A percentile compares a stretch with the other conserved stretches of the same genome.
These are phyloP conservation scores for Acanthosepion pharaonis DNA, from an alignment of 2,888 invertebrate species.

Conservation along the genomic window DNA sequence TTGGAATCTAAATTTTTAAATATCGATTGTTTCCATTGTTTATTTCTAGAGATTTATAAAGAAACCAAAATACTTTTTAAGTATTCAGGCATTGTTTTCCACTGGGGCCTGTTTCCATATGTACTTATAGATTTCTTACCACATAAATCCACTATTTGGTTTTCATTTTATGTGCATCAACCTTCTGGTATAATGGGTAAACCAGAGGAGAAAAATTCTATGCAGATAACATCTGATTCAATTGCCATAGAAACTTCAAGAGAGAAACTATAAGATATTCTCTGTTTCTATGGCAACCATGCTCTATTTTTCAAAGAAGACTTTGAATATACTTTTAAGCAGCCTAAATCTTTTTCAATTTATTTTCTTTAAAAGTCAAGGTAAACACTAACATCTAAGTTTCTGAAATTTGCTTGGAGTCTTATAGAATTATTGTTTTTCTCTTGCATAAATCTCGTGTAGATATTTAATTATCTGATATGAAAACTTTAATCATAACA, in stretches of 20 bases:
- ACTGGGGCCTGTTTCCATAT: neutral
- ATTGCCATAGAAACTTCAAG: neutral
- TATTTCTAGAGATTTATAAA: neutral
- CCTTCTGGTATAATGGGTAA: neutral
- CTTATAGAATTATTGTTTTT: too few species aligned
- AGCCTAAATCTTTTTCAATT: neutral
- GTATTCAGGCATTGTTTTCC: neutral
- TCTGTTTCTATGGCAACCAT: neutral
- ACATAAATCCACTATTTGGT: neutral
- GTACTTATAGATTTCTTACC: neutral
- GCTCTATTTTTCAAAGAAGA: neutral
- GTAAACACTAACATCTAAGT: too few species aligned
- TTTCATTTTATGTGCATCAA: neutral
- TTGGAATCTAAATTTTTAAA: neutral
- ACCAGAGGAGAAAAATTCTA: neutral
- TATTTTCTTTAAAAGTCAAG: too few species aligned
- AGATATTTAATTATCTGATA: too few species aligned
- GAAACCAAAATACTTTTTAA: neutral
- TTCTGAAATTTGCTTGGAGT: too few species aligned
- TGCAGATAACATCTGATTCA: neutral
- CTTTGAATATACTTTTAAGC: neutral
- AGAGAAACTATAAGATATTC: neutral
- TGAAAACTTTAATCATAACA: too few species aligned
- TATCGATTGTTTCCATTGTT: neutral
- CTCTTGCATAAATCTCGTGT: too few species aligned